These are phyloP conservation scores for Chlorodrepanis virens DNA, from an alignment of 2,113 vertebrate species.

Conservation along the genomic window DNA sequence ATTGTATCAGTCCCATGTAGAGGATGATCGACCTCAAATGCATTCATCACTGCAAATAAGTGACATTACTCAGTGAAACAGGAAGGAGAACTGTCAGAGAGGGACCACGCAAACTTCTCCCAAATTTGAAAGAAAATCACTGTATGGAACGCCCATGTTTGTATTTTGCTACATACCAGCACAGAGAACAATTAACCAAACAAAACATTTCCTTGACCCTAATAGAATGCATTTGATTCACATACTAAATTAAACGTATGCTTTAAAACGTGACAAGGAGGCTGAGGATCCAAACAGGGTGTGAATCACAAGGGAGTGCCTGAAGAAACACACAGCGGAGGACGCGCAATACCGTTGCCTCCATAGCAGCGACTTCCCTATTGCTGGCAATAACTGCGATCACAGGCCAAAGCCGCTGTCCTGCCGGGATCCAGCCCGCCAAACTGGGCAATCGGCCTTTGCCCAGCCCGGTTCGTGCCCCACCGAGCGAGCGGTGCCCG, in stretches of 20 bases:
- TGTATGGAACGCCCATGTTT: background rate
- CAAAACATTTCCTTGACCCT: background rate
- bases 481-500: accelerated
- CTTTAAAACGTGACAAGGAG: background rate
- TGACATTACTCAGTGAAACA: background rate
- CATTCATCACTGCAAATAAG: background rate
- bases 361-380: background rate
- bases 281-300: background rate
- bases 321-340: background rate
- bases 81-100: background rate
- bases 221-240: background rate
- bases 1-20: background rate
- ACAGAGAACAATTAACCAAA: background rate
- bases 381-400: accelerated
- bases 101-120: background rate
- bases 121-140: background rate
- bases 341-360: accelerated
- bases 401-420: background rate
- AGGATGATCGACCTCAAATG: background rate
- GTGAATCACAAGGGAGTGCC: background rate
- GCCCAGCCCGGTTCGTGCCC: accelerated
- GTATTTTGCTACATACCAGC: background rate
- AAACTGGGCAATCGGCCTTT: accelerated
- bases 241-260: background rate
- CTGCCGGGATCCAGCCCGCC: background rate